Percentiles rank a stretch among this genome's conserved stretches.
Evolutionary conservation across 1,140 invertebrate genomes (phyloP).

Genomic region (Caerostris extrusa): DNA sequence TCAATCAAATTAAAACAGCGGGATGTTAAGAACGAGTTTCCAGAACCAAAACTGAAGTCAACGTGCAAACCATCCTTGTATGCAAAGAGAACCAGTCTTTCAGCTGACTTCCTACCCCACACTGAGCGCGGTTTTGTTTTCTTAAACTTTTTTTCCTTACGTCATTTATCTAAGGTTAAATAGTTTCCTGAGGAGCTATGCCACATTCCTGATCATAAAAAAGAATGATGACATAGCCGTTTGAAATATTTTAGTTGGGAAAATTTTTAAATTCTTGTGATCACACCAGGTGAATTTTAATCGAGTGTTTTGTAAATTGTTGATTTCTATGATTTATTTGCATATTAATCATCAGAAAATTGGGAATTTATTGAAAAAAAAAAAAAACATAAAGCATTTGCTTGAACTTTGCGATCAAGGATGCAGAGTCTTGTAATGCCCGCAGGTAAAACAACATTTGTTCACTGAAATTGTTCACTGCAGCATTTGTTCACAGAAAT

Average conservation of each 20-base stretch:
- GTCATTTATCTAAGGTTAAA: slow-evolving; percentile 25
- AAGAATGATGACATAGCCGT: not conserved
- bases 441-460: too few species aligned
- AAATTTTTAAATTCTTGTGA: not conserved
- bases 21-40: not conserved
- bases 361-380: too few species aligned
- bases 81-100: slow-evolving; percentile 26
- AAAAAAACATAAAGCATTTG: too few species aligned
- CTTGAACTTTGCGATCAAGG: too few species aligned
- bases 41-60: not conserved
- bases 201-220: not conserved
- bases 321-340: not conserved
- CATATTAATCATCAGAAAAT: too few species aligned
- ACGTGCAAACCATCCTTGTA: not conserved
- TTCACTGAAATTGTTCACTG: too few species aligned
- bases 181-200: not conserved
- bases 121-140: not conserved
- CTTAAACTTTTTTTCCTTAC: not conserved
- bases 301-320: not conserved
- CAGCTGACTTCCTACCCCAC: not conserved
- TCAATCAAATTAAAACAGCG: not conserved
- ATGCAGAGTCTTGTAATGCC: too few species aligned
- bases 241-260: not conserved
- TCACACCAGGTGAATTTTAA: too few species aligned
- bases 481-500: too few species aligned